A percentile compares a stretch with the other conserved stretches of the same genome.
Evolutionary conservation across 2,113 vertebrate species (phyloP).

Genomic region (Xiphophorus couchianus): DNA sequence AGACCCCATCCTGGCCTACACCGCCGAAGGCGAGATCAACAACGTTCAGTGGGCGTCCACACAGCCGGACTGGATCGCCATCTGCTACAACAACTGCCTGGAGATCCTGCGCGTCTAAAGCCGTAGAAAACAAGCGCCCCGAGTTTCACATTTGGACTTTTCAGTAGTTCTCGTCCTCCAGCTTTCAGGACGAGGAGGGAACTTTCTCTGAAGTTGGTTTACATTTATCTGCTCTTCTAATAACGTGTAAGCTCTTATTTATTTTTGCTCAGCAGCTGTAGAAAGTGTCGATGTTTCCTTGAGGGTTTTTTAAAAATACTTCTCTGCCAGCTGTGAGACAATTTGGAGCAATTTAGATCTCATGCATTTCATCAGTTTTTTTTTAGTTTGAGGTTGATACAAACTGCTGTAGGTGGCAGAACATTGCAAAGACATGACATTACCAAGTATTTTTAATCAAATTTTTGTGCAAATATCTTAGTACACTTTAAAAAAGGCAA

Average conservation of each 20-base stretch:
- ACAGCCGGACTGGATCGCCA: constrained; percentile 99
- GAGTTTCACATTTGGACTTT: constrained; percentile 41
- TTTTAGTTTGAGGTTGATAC: constrained; percentile 34
- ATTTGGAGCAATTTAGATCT: constrained; percentile 52
- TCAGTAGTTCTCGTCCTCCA: constrained; percentile 19
- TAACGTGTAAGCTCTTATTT: constrained; percentile 64
- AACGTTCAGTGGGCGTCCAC: constrained; percentile 99
- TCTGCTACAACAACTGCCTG: constrained; percentile 99
- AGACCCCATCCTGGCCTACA: constrained; percentile 98
- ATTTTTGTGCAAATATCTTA: no score
- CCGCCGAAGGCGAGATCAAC: constrained; percentile 98
- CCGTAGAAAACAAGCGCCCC: constrained; percentile 5
- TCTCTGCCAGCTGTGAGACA: constrained; percentile 52
- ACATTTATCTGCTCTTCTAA: constrained; percentile 53
- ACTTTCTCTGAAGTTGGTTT: constrained; percentile 59
- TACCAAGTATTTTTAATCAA: no score
- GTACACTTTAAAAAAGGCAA: no score
- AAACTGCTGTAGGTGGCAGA: constrained; percentile 32
- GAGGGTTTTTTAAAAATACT: constrained; percentile 28
- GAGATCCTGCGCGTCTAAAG: constrained; percentile 95
- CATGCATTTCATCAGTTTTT: constrained; percentile 14
- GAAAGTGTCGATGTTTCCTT: constrained; percentile 17
- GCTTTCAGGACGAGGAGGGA: constrained; percentile 25
- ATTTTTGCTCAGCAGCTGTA: constrained; percentile 61
- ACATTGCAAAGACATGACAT: not conserved